phyloP scores from a whole-genome alignment of 2,797 vertebrate species.

The Platyrinchus mystaceus region DNA sequence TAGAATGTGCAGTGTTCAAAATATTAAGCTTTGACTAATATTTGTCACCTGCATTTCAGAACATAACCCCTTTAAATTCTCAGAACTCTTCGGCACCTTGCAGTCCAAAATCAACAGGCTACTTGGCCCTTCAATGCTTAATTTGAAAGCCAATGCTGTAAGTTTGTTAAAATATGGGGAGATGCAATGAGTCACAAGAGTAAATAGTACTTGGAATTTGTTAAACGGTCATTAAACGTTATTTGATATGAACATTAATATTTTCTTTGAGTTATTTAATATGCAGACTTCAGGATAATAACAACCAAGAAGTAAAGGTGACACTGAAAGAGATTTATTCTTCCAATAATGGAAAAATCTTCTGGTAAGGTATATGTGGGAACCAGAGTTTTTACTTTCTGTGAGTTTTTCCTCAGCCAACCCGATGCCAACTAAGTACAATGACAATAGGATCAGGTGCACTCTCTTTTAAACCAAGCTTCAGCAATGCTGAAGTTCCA shows the following conservation, averaged over 20 bases:
- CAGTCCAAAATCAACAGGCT: constrained; percentile 25
- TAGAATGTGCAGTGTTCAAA: background rate
- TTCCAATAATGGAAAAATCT: background rate
- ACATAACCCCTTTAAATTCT: background rate
- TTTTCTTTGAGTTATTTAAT: constrained; percentile 19
- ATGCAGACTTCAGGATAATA: background rate
- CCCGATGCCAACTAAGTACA: background rate
- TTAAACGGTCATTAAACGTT: constrained; percentile 25
- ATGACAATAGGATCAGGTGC: background rate
- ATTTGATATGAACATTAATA: constrained; percentile 19
- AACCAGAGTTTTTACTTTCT: background rate
- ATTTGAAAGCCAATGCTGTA: background rate
- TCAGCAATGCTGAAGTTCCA: background rate
- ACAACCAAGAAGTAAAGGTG: background rate
- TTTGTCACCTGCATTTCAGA: background rate
- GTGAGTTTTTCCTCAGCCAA: background rate
- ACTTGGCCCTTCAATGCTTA: background rate
- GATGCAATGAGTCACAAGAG: background rate
- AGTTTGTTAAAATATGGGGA: background rate
- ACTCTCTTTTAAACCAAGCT: background rate
- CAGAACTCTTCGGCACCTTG: background rate
- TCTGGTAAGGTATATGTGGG: background rate
- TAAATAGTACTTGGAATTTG: constrained; percentile 25
- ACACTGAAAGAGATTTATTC: background rate
- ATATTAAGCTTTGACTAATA: background rate